Evolutionary conservation across 2,888 invertebrate species (phyloP).

Genomic region (Drosophila lutescens): DNA sequence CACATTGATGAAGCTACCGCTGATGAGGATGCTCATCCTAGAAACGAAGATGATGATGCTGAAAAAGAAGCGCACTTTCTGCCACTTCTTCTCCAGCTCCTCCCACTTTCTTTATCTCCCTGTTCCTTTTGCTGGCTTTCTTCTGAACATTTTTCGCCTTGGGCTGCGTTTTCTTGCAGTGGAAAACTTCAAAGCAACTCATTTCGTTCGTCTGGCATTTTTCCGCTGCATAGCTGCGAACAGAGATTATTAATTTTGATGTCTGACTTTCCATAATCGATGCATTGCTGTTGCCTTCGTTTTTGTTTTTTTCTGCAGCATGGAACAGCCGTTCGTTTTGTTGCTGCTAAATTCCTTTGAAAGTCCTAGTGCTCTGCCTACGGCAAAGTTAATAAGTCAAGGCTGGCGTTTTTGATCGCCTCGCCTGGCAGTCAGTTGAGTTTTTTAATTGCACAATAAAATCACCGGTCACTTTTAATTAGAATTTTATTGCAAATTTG

Average conservation of each 20-base stretch:
- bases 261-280: slow-evolving; percentile 69
- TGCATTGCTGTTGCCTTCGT: slow-evolving; percentile 50
- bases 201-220: slow-evolving; percentile 39
- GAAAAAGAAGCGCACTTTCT: slow-evolving; percentile 5
- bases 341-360: slow-evolving; percentile 55
- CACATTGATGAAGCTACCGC: slow-evolving; percentile 64
- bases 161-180: slow-evolving; percentile 39
- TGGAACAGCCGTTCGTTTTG: background rate
- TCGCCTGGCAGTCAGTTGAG: background rate
- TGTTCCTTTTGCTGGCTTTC: slow-evolving; percentile 12
- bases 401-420: slow-evolving; percentile 56
- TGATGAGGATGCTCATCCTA: slow-evolving; percentile 24
- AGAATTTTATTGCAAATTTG: background rate
- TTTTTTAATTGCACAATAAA: slow-evolving; percentile 20
- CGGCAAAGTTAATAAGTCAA: slow-evolving; percentile 66
- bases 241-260: slow-evolving; percentile 70
- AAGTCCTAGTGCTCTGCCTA: slow-evolving; percentile 45
- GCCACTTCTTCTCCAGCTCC: slow-evolving; percentile 5
- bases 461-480: slow-evolving; percentile 3
- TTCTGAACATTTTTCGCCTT: slow-evolving; percentile 3
- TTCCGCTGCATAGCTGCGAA: slow-evolving; percentile 58
- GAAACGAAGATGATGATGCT: slow-evolving; percentile 21
- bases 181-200: slow-evolving; percentile 57
- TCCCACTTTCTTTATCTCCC: slow-evolving; percentile 4
- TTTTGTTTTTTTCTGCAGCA: slow-evolving; percentile 17